Conservation (phyloP, 2,797 vertebrate species). For the Hippoglossus hippoglossus region DNA sequence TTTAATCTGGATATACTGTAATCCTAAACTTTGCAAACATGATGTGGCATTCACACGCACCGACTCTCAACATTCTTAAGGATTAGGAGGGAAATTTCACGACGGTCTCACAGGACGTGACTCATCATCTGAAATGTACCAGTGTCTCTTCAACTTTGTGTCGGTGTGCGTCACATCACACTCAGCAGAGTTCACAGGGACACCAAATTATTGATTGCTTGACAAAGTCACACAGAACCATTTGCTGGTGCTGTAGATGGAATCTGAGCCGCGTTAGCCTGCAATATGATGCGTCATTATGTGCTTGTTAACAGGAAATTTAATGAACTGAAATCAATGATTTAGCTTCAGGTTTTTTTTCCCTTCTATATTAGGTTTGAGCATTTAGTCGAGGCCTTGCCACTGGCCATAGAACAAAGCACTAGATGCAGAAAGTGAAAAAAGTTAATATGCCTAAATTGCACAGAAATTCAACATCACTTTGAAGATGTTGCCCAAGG, state of each 20-base stretch:
- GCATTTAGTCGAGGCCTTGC: conserved; percentile 17
- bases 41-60: conserved; percentile 37
- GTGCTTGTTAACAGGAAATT: conserved; percentile 67
- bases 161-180: conserved; percentile 44
- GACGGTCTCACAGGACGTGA: conserved; percentile 38
- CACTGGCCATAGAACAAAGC: conserved; percentile 63
- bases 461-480: conserved; percentile 52
- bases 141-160: conserved; percentile 45
- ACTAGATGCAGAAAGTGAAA: conserved; percentile 51
- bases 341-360: conserved; percentile 37
- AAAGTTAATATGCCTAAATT: conserved; percentile 56
- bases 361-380: conserved; percentile 10
- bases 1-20: conserved; percentile 45
- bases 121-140: conserved; percentile 41
- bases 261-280: conserved; percentile 47
- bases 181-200: conserved; percentile 66
- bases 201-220: conserved; percentile 72
- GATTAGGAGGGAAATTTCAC: conserved; percentile 48
- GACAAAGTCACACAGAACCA: conserved; percentile 66
- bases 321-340: conserved; percentile 65
- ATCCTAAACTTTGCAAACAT: conserved; percentile 49
- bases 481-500: conserved; percentile 69
- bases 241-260: conserved; percentile 57
- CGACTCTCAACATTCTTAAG: conserved; percentile 32
- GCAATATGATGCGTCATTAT: conserved; percentile 61